Evolutionary conservation across 2,797 vertebrate genomes (phyloP).

Genomic region (Danio aesculapii): DNA sequence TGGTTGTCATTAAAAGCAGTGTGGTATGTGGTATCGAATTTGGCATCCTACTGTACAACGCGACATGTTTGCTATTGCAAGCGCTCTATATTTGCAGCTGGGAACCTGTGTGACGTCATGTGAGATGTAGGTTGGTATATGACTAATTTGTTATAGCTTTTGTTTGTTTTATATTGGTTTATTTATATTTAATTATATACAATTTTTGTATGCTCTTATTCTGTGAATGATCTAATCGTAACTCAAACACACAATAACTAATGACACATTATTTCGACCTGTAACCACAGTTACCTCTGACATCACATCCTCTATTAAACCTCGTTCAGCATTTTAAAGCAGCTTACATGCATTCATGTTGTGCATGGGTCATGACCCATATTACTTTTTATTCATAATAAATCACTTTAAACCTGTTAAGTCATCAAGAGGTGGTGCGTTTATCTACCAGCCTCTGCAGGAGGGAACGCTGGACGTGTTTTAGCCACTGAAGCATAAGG

Average conservation of each 20-base stretch:
- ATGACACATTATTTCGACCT: not conserved
- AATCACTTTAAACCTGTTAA: constrained; percentile 23
- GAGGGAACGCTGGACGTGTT: constrained; percentile 17
- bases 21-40: too few species aligned
- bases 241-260: not conserved
- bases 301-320: not conserved
- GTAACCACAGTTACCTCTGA: not conserved
- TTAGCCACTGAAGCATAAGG: constrained; percentile 70
- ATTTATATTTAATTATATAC: too few species aligned
- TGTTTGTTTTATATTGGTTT: too few species aligned
- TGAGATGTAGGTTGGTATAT: too few species aligned
- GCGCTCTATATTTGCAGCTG: too few species aligned
- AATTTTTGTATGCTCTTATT: not conserved
- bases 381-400: not conserved
- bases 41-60: too few species aligned
- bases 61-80: too few species aligned
- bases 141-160: too few species aligned
- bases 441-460: not conserved
- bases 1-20: too few species aligned
- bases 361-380: not conserved
- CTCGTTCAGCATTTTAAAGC: not conserved
- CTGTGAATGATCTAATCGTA: not conserved
- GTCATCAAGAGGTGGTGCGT: not conserved
- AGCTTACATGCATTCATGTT: not conserved
- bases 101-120: too few species aligned